Percentiles rank a stretch among this genome's conserved stretches.
phyloP scores from a whole-genome alignment of 2,113 vertebrate genomes.

The Xenopus tropicalis region UCB_Xtro_10.0 CM004450.2:125822501-125823000 shows the following conservation, averaged over 20 bases:
- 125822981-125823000: constrained; percentile 42
- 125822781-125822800: constrained; percentile 13
- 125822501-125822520: no score
- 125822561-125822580: no score
- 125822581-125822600: no score
- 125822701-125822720: no score
- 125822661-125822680: not conserved
- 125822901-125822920: no score
- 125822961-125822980: constrained; percentile 33
- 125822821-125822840: constrained; percentile 25
- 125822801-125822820: constrained; percentile 12
- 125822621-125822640: not conserved
- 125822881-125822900: not conserved
- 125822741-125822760: no score
- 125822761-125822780: constrained; percentile 13
- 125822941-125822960: constrained; percentile 11
- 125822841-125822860: constrained; percentile 4
- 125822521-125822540: no score
- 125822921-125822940: not conserved
- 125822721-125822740: no score
- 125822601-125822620: no score
- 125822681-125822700: not conserved
- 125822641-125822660: not conserved
- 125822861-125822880: constrained; percentile 17
- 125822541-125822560: no score